Percentiles rank a stretch among this genome's conserved stretches.
phyloP scores from a whole-genome alignment of 2,888 invertebrate species.

The Latheticus oryzae region DNA sequence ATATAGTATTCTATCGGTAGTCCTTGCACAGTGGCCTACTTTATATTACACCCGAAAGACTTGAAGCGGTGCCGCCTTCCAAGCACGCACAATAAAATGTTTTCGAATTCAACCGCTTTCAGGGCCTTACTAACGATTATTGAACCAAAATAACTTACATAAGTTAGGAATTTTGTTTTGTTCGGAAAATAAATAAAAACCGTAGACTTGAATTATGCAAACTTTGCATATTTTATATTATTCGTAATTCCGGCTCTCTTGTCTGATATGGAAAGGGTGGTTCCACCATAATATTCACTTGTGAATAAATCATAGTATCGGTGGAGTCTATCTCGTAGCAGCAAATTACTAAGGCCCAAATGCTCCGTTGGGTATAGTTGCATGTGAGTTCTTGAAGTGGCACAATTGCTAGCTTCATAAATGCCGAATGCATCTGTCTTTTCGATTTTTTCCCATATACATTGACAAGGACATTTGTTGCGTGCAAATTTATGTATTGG shows the following conservation, averaged over 20 bases:
- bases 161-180: conserved; percentile 1
- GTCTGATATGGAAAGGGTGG: conserved; percentile 18
- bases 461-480: conserved; percentile 11
- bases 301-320: conserved; percentile 44
- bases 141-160: too few species aligned
- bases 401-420: conserved; percentile 29
- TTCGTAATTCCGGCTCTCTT: too few species aligned
- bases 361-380: conserved; percentile 34
- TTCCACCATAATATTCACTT: conserved; percentile 32
- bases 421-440: conserved; percentile 24
- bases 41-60: conserved; percentile 38
- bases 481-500: conserved; percentile 31
- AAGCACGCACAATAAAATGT: conserved; percentile 30
- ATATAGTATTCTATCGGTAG: conserved; percentile 26
- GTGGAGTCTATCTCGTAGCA: conserved; percentile 33
- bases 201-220: too few species aligned
- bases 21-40: conserved; percentile 34
- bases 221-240: too few species aligned
- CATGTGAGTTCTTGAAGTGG: conserved; percentile 17
- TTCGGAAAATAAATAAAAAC: too few species aligned
- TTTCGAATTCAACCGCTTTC: conserved; percentile 16
- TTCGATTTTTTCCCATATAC: conserved; percentile 6
- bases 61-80: conserved; percentile 11
- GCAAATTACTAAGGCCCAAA: conserved; percentile 39
- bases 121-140: conserved; percentile 27